phyloP scores from a whole-genome alignment of 2,113 vertebrate genomes.

The Panurus biarmicus region DNA sequence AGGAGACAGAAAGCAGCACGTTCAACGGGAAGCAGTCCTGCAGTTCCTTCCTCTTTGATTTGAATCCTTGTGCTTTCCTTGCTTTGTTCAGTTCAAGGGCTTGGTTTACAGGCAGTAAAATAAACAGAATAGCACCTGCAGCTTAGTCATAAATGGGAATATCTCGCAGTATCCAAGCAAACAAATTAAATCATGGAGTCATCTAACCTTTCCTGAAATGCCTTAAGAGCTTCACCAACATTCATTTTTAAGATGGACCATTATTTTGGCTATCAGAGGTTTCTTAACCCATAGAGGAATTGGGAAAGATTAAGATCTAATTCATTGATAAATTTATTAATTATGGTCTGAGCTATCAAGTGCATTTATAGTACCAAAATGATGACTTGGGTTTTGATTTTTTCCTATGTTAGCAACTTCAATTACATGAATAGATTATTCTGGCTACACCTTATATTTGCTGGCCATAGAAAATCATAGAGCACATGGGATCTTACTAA shows the following conservation, averaged over 20 bases:
- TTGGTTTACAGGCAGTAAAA: conserved; percentile 28
- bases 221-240: background rate
- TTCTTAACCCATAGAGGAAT: background rate
- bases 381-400: background rate
- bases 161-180: background rate
- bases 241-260: background rate
- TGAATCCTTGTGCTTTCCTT: conserved; percentile 56
- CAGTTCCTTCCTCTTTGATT: conserved; percentile 54
- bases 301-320: background rate
- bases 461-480: background rate
- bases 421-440: background rate
- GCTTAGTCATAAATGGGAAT: conserved; percentile 38
- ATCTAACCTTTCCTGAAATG: background rate
- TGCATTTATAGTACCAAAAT: background rate
- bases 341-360: background rate
- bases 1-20: background rate
- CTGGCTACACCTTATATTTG: background rate
- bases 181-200: conserved; percentile 33
- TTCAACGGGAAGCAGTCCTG: conserved; percentile 5
- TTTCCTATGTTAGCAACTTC: background rate
- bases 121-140: conserved; percentile 62
- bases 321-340: background rate
- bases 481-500: background rate
- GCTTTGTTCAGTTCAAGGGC: conserved; percentile 55
- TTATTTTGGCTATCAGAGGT: background rate